A percentile compares a stretch with the other conserved stretches of the same genome.
Conservation (phyloP, 2,797 vertebrate genomes). For the Leuciscus waleckii region DNA sequence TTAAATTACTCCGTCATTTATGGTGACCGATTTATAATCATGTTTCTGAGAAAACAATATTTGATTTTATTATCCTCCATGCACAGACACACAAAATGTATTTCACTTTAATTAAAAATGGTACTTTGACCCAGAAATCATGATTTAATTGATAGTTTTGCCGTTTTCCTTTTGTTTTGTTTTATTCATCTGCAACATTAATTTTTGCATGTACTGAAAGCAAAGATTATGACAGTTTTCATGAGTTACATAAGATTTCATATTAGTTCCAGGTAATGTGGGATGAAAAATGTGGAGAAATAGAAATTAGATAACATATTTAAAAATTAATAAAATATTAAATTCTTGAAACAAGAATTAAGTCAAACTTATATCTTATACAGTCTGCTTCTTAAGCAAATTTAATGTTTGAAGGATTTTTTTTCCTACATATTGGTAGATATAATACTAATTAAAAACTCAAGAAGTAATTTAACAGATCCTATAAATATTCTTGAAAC, state of each 20-base stretch:
- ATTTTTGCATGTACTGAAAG: conserved; percentile 21
- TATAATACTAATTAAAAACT: neutral
- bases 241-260: neutral
- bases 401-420: neutral
- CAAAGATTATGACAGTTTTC: conserved; percentile 15
- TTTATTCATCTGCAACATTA: conserved; percentile 1
- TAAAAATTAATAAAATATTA: neutral
- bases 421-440: neutral
- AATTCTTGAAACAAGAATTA: neutral
- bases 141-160: conserved; percentile 28
- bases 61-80: conserved; percentile 1
- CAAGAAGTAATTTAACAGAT: neutral
- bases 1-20: too few species aligned
- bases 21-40: neutral
- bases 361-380: neutral
- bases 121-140: conserved; percentile 45
- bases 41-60: conserved; percentile 8
- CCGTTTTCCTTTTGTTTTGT: conserved; percentile 1
- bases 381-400: neutral
- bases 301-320: neutral
- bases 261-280: neutral
- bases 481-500: neutral
- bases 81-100: neutral
- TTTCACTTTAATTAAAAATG: conserved; percentile 3
- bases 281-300: conserved; percentile 33